Conservation (phyloP, 2,797 vertebrate species). For the Helostoma temminkii region DNA sequence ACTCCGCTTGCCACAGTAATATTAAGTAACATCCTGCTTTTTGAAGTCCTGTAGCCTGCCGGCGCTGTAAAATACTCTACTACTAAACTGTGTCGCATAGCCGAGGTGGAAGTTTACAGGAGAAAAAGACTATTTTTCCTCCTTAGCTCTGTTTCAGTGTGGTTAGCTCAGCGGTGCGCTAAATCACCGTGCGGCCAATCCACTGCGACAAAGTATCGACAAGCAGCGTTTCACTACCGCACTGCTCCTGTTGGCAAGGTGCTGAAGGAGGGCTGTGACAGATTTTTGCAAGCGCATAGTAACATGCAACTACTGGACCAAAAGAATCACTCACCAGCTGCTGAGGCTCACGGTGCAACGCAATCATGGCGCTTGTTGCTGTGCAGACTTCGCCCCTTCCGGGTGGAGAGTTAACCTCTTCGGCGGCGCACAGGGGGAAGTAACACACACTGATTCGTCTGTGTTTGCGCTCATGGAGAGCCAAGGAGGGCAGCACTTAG, state of each 20-base stretch:
- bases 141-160: slow-evolving; percentile 21
- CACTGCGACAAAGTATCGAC: slow-evolving; percentile 58
- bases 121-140: background rate
- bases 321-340: slow-evolving; percentile 86
- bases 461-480: fast-evolving
- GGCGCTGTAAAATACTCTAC: background rate
- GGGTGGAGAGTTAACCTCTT: slow-evolving; percentile 81
- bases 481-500: too few relatives aligned
- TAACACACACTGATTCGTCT: fast-evolving
- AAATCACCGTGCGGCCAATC: slow-evolving; percentile 48
- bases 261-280: slow-evolving; percentile 74
- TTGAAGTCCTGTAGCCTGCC: slow-evolving; percentile 8
- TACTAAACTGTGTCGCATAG: background rate
- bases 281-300: slow-evolving; percentile 83
- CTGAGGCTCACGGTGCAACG: slow-evolving; percentile 82
- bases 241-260: slow-evolving; percentile 75
- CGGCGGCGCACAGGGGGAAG: slow-evolving; percentile 11
- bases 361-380: slow-evolving; percentile 89
- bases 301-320: slow-evolving; percentile 86
- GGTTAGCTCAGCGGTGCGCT: slow-evolving; percentile 41
- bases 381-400: slow-evolving; percentile 87
- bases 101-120: slow-evolving; percentile 1
- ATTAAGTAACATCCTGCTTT: slow-evolving; percentile 35
- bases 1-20: slow-evolving; percentile 22
- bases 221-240: slow-evolving; percentile 35